Percentiles rank a stretch among this genome's conserved stretches.
Conservation (phyloP, 2,113 vertebrate genomes). For the Lanius collurio region DNA sequence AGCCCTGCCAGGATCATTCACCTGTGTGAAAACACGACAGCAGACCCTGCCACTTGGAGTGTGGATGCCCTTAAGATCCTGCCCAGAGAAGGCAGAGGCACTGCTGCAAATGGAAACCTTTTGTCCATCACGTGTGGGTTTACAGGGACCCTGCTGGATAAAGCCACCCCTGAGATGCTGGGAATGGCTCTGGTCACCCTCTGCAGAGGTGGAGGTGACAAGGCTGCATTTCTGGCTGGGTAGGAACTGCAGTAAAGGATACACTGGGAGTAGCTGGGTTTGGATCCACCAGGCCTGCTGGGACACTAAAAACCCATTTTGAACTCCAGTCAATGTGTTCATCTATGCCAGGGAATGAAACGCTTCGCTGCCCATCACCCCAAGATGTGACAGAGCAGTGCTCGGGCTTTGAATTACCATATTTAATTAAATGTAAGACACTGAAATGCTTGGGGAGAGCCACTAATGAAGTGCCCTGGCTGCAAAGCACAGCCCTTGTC, state of each 20-base stretch:
- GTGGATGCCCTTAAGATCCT: background rate
- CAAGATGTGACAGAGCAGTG: background rate
- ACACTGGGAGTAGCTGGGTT: background rate
- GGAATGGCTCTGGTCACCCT: background rate
- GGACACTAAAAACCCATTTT: constrained; percentile 26
- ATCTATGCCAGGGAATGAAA: constrained; percentile 35
- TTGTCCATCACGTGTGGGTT: background rate
- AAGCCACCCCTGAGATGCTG: background rate
- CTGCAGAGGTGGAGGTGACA: background rate
- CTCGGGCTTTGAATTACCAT: constrained; percentile 50
- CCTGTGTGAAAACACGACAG: background rate
- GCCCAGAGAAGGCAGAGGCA: background rate
- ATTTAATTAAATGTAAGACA: constrained; percentile 62
- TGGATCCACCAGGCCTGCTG: constrained; percentile 15
- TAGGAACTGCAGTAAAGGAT: background rate
- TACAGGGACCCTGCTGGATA: background rate
- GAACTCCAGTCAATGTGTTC: constrained; percentile 47
- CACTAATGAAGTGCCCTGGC: constrained; percentile 30
- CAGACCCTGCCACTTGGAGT: background rate
- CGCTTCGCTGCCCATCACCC: background rate
- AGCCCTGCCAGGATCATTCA: background rate
- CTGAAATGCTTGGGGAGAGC: constrained; percentile 30
- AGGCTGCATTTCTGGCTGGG: background rate
- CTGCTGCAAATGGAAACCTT: background rate
- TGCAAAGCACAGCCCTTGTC: background rate